phyloP scores from a whole-genome alignment of 1,140 invertebrate genomes.

The Scaptomyza graminum region DNA sequence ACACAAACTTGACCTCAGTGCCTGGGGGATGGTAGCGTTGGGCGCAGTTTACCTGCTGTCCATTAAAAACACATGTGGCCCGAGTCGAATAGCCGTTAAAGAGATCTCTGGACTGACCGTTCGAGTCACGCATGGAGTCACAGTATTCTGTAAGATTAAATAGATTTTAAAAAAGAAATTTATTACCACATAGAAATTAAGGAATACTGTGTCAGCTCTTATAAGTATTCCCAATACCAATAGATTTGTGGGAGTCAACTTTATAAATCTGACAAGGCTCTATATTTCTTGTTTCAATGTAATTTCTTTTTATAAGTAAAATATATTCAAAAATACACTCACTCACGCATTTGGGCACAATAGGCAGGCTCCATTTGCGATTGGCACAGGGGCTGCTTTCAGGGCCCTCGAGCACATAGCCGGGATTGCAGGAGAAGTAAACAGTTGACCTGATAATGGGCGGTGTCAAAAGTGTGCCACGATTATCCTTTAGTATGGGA shows the following conservation, averaged over 20 bases:
- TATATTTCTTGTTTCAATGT: too few relatives aligned
- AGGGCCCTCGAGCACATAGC: constrained; percentile 41
- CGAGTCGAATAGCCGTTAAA: constrained; percentile 60
- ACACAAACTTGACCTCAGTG: constrained; percentile 58
- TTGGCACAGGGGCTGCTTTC: constrained; percentile 50
- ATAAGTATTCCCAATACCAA: too few relatives aligned
- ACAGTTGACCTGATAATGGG: constrained; percentile 41
- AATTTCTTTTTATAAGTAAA: too few relatives aligned
- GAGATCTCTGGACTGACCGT: constrained; percentile 10
- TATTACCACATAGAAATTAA: too few relatives aligned
- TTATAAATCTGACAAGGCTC: too few relatives aligned
- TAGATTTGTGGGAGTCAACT: too few relatives aligned
- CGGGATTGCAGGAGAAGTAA: constrained; percentile 49
- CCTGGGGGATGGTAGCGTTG: constrained; percentile 53
- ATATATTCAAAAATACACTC: constrained; percentile 42
- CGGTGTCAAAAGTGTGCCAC: constrained; percentile 12
- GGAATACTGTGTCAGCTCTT: too few relatives aligned
- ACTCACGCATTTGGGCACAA: constrained; percentile 64
- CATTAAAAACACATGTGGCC: constrained; percentile 42
- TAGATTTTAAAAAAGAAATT: too few relatives aligned
- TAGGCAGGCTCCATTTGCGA: constrained; percentile 42
- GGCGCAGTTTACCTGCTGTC: constrained; percentile 43
- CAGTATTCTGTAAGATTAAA: constrained; percentile 51
- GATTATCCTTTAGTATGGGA: constrained; percentile 38
- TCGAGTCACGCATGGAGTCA: constrained; percentile 28